Evolutionary conservation across 1,140 invertebrate genomes (phyloP).

Genomic region (Apis laboriosa): DNA sequence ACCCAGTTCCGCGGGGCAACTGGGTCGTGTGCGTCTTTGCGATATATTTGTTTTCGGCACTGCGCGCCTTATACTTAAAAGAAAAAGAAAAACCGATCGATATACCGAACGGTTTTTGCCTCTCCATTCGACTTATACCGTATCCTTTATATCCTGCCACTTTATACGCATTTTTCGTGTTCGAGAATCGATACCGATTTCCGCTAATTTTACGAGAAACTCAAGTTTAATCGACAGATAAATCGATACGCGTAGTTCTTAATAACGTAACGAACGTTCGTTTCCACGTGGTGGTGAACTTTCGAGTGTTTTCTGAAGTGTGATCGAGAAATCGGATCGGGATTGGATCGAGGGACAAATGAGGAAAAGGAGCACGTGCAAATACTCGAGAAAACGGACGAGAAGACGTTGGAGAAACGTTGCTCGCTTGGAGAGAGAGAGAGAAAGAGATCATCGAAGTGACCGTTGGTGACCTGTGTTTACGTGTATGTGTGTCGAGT

Average conservation of each 20-base stretch:
- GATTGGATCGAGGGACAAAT: conserved; percentile 38
- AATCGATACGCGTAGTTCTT: not conserved
- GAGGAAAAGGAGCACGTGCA: conserved; percentile 63
- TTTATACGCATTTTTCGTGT: not conserved
- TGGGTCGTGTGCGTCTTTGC: conserved; percentile 48
- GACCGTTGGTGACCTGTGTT: conserved; percentile 13
- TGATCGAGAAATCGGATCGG: not conserved
- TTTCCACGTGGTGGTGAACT: not conserved
- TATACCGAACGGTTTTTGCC: not conserved
- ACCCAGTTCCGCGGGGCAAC: conserved; percentile 60
- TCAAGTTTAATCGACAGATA: not conserved
- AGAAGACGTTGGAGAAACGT: conserved; percentile 49
- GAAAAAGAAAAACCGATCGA: not conserved
- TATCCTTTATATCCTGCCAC: not conserved
- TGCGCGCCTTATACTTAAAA: not conserved
- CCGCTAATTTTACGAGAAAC: too few species aligned
- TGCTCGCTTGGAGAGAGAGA: not conserved
- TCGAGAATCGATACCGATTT: too few species aligned
- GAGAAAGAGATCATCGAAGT: not conserved
- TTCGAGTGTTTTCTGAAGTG: too few species aligned
- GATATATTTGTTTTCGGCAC: not conserved
- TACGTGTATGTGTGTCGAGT: conserved; percentile 7
- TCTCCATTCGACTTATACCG: not conserved
- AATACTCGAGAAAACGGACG: conserved; percentile 59
- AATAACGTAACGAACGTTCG: not conserved